These are phyloP conservation scores for Florisuga fusca DNA, from an alignment of 2,797 vertebrate genomes.

Conservation along the genomic window DNA sequence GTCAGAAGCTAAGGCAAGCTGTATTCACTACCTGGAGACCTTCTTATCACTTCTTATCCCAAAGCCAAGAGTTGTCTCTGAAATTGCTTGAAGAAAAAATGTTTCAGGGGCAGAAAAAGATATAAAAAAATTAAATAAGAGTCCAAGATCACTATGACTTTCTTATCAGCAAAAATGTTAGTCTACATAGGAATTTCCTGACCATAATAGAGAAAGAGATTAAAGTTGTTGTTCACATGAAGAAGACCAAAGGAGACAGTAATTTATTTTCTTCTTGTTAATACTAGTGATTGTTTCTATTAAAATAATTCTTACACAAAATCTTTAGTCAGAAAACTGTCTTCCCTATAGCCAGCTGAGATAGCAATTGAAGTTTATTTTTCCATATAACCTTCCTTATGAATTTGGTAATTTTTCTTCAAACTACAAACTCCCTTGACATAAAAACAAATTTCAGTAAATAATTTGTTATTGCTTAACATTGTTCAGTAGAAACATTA, in stretches of 20 bases:
- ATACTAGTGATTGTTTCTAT: background rate
- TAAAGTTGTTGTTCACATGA: background rate
- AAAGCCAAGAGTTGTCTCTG: slow-evolving; percentile 41
- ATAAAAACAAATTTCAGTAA: background rate
- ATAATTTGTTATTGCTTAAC: background rate
- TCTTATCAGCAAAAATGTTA: slow-evolving; percentile 16
- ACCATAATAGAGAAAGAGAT: background rate
- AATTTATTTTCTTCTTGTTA: background rate
- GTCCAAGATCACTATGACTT: background rate
- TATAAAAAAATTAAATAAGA: slow-evolving; percentile 46
- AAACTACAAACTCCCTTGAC: background rate
- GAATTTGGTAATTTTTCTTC: background rate
- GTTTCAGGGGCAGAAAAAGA: slow-evolving; percentile 41
- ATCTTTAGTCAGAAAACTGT: background rate
- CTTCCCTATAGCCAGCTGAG: background rate
- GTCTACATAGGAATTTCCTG: background rate
- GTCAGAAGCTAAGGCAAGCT: slow-evolving; percentile 59
- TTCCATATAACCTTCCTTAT: background rate
- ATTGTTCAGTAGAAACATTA: background rate
- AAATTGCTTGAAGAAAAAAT: slow-evolving; percentile 56
- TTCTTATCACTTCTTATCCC: slow-evolving; percentile 55
- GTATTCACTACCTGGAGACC: slow-evolving; percentile 41
- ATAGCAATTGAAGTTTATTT: background rate
- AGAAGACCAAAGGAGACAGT: background rate
- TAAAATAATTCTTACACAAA: background rate